phyloP scores from a whole-genome alignment of 2,888 invertebrate genomes.

The Cryptosula pallasiana region DNA sequence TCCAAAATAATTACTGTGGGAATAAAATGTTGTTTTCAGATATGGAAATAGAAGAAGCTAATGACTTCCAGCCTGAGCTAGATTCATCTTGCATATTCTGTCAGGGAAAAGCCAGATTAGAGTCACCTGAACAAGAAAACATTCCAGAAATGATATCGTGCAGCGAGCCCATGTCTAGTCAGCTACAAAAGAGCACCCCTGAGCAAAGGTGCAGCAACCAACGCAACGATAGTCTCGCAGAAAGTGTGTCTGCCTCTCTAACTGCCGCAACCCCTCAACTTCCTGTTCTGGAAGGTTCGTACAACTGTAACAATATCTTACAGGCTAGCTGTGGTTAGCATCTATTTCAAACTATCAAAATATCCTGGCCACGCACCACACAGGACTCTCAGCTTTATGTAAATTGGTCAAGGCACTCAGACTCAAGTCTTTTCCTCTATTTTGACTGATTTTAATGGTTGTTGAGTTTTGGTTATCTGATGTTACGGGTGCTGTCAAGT shows the following conservation, averaged over 20 bases:
- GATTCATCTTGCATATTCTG: not conserved
- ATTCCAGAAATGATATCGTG: not conserved
- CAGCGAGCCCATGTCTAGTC: not conserved
- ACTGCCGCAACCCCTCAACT: not conserved
- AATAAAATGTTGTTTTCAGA: not conserved
- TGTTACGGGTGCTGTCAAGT: no score
- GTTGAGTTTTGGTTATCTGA: no score
- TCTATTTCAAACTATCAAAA: no score
- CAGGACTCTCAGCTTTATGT: no score
- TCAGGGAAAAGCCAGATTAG: not conserved
- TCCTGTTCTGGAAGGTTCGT: conserved; percentile 8
- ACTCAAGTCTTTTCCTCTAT: no score
- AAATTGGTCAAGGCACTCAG: no score
- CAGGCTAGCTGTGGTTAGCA: no score
- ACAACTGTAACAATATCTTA: no score
- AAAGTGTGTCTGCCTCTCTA: not conserved
- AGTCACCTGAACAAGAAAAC: not conserved
- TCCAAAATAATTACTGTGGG: no score
- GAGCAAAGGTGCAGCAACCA: not conserved
- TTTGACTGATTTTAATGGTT: no score
- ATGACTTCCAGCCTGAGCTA: not conserved
- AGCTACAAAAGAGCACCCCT: not conserved
- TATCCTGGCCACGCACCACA: no score
- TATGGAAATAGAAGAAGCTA: conserved; percentile 15
- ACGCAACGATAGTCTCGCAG: not conserved